A percentile compares a stretch with the other conserved stretches of the same genome.
Conservation (phyloP, 1,140 invertebrate genomes). For the Ceratina calcarata region DNA sequence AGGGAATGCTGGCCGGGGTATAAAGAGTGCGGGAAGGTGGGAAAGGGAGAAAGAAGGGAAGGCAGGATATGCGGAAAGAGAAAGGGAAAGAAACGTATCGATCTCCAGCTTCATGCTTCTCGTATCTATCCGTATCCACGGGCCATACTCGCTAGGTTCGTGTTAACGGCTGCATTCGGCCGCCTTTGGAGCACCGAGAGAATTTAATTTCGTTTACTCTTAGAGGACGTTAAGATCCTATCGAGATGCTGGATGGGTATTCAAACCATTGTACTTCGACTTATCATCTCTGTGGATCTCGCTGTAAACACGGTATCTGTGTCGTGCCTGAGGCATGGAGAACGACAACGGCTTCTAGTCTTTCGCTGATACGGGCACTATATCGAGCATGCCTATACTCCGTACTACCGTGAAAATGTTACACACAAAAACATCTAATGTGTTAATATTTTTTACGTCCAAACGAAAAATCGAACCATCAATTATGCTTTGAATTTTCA, state of each 20-base stretch:
- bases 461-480: constrained; percentile 16
- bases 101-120: constrained; percentile 60
- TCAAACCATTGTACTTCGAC: constrained; percentile 72
- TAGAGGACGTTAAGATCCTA: constrained; percentile 74
- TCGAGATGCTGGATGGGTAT: constrained; percentile 73
- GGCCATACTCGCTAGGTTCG: constrained; percentile 16
- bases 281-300: constrained; percentile 72
- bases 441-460: constrained; percentile 43
- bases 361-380: constrained; percentile 62
- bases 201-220: constrained; percentile 76
- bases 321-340: constrained; percentile 61
- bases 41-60: constrained; percentile 20
- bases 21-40: constrained; percentile 21
- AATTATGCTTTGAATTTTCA: no score
- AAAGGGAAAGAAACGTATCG: constrained; percentile 66
- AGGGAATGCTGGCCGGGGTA: constrained; percentile 29
- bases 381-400: constrained; percentile 63
- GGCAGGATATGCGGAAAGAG: constrained; percentile 43
- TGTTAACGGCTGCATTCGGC: constrained; percentile 43
- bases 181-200: constrained; percentile 42
- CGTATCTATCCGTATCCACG: constrained; percentile 56
- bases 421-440: constrained; percentile 14
- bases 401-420: constrained; percentile 42
- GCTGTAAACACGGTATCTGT: constrained; percentile 70
- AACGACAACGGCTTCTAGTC: constrained; percentile 51